A percentile compares a stretch with the other conserved stretches of the same genome.
phyloP scores from a whole-genome alignment of 2,797 vertebrate species.

The Cyclopterus lumpus region DNA sequence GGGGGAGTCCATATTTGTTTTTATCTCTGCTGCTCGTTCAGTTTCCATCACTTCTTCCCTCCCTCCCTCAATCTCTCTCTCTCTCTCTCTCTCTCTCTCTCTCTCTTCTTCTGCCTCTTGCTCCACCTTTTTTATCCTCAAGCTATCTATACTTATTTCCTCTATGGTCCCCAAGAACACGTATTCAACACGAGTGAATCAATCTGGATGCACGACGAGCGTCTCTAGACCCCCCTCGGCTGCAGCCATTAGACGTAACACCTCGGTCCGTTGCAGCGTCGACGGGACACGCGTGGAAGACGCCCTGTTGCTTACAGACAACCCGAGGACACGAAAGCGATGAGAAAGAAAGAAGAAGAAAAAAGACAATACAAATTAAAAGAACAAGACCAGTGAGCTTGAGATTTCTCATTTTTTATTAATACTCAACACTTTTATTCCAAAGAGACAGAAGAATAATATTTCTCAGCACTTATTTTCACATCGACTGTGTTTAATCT shows the following conservation, averaged over 20 bases:
- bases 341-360: too few relatives aligned
- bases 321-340: neutral
- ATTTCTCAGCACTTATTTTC: conserved; percentile 88
- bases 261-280: conserved; percentile 18
- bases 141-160: neutral
- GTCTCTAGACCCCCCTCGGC: conserved; percentile 11
- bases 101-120: neutral
- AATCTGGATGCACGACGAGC: conserved; percentile 18
- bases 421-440: conserved; percentile 89
- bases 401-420: conserved; percentile 85
- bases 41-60: conserved; percentile 65
- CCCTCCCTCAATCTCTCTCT: conserved; percentile 30
- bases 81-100: neutral
- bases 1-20: conserved; percentile 43
- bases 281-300: neutral
- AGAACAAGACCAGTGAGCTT: conserved; percentile 35
- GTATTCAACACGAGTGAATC: conserved; percentile 28
- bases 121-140: conserved; percentile 10
- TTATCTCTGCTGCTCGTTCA: conserved; percentile 60
- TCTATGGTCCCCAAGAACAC: conserved; percentile 19
- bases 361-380: conserved; percentile 19
- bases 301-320: neutral
- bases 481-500: conserved; percentile 85
- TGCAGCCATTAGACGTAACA: conserved; percentile 24
- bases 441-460: conserved; percentile 90